phyloP scores from a whole-genome alignment of 2,797 vertebrate genomes.

The Sebastes trivittatus region DNA sequence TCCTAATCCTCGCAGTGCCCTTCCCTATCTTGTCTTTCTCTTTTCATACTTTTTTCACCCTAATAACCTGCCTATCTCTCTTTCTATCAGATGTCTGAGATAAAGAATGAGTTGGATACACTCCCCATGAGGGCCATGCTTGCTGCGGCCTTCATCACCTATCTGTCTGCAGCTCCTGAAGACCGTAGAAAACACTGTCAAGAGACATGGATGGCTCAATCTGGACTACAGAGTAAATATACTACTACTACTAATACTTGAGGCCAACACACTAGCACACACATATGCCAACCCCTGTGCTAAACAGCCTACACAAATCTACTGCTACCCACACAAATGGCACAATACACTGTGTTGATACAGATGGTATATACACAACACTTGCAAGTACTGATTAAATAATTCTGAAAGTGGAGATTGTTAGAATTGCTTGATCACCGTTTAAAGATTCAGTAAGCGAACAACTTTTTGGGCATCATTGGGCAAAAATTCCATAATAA shows the following conservation, averaged over 20 bases:
- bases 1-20: neutral
- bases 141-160: constrained; percentile 95
- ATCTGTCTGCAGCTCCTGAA: constrained; percentile 93
- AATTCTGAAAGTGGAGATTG: neutral
- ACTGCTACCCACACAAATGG: constrained; percentile 7
- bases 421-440: neutral
- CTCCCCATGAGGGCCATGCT: constrained; percentile 91
- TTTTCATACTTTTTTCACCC: neutral
- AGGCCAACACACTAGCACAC: neutral
- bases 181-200: constrained; percentile 88
- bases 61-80: constrained; percentile 8
- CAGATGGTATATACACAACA: neutral
- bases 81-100: constrained; percentile 89
- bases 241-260: neutral
- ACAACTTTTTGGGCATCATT: fast-evolving
- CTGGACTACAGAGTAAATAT: constrained; percentile 89
- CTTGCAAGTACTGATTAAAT: neutral
- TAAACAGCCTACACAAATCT: neutral
- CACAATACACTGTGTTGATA: neutral
- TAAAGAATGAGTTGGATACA: constrained; percentile 89
- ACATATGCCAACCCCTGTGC: constrained; percentile 17
- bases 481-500: too few species aligned
- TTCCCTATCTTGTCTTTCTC: neutral
- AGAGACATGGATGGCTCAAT: constrained; percentile 90
- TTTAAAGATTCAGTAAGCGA: neutral